These are phyloP conservation scores for Villa cingulata DNA, from an alignment of 2,888 invertebrate species.

Conservation along the genomic window DNA sequence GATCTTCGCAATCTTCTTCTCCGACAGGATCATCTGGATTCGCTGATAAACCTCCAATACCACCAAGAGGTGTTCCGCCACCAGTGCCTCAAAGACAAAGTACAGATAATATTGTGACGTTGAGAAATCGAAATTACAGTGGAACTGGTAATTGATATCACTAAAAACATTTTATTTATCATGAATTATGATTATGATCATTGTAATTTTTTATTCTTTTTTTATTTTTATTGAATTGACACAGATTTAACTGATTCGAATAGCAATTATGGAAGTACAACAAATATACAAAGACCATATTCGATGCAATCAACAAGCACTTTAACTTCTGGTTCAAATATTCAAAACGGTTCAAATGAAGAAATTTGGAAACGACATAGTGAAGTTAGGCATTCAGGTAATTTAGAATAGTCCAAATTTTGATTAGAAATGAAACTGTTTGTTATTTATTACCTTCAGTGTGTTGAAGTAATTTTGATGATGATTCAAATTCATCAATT, in stretches of 20 bases:
- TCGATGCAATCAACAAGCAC: conserved; percentile 24
- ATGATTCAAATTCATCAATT: too few species aligned
- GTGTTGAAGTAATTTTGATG: conserved; percentile 1
- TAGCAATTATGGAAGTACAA: conserved; percentile 23
- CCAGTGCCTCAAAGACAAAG: conserved; percentile 39
- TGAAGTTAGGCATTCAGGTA: conserved; percentile 32
- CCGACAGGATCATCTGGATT: conserved; percentile 24
- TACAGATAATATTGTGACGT: conserved; percentile 28
- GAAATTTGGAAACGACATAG: conserved; percentile 30
- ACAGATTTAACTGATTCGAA: conserved; percentile 24
- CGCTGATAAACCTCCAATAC: conserved; percentile 43
- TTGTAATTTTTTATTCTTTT: neutral
- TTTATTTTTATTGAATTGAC: neutral
- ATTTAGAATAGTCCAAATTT: conserved; percentile 9
- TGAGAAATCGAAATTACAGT: conserved; percentile 23
- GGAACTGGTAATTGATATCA: neutral
- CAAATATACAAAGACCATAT: conserved; percentile 18
- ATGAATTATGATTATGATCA: neutral
- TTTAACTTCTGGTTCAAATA: conserved; percentile 22
- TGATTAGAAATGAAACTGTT: neutral
- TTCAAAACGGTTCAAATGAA: conserved; percentile 30
- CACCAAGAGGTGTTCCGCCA: conserved; percentile 45
- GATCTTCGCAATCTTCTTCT: conserved; percentile 23
- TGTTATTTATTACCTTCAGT: neutral
- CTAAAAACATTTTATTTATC: neutral